phyloP scores from a whole-genome alignment of 2,888 invertebrate genomes.

The Aphidoletes aphidimyza region DNA sequence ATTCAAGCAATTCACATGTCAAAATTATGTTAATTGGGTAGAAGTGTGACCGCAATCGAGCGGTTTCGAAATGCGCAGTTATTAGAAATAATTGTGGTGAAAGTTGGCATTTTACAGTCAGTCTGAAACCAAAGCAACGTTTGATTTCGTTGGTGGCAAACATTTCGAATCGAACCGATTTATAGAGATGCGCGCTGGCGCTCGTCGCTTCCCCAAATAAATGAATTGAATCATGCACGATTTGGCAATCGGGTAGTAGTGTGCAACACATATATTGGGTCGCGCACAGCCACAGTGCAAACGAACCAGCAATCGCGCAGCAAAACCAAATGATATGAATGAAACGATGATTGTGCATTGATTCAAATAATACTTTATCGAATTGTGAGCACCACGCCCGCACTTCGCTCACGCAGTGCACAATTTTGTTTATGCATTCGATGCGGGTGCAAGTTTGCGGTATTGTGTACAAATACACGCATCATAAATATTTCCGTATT shows the following conservation, averaged over 20 bases:
- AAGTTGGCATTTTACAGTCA: background rate
- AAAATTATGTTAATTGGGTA: slow-evolving; percentile 27
- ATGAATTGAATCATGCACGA: too few species aligned
- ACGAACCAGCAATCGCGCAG: too few species aligned
- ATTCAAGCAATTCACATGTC: background rate
- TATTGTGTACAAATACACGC: slow-evolving; percentile 29
- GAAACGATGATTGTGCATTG: background rate
- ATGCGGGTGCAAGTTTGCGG: slow-evolving; percentile 46
- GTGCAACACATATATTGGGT: too few species aligned
- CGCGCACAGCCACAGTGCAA: too few species aligned
- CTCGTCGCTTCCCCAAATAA: background rate
- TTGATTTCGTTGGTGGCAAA: slow-evolving; percentile 31
- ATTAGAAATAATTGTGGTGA: slow-evolving; percentile 29
- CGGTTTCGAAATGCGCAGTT: slow-evolving; percentile 38
- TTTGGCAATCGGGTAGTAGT: too few species aligned
- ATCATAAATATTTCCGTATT: slow-evolving; percentile 45
- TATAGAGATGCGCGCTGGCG: background rate
- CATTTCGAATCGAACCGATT: background rate
- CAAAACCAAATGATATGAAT: too few species aligned
- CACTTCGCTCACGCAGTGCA: too few species aligned
- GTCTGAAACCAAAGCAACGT: slow-evolving; percentile 28
- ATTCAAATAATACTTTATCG: background rate
- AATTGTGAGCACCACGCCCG: background rate
- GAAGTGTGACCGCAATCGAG: slow-evolving; percentile 3
- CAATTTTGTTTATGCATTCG: slow-evolving; percentile 13